A percentile compares a stretch with the other conserved stretches of the same genome.
phyloP scores from a whole-genome alignment of 2,113 vertebrate genomes.

The Carlito syrichta region DNA sequence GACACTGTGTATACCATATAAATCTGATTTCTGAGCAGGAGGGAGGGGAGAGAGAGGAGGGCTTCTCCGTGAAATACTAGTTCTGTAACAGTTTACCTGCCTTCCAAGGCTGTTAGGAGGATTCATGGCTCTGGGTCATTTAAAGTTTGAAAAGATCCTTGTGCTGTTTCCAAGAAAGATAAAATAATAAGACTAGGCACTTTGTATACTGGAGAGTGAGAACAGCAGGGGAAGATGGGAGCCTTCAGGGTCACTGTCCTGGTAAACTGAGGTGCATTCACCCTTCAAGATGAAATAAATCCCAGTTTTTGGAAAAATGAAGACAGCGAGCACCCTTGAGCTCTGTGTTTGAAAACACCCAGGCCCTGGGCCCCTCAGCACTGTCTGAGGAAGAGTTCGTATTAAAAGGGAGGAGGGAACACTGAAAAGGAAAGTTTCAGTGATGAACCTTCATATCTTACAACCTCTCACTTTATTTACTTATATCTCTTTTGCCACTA shows the following conservation, averaged over 20 bases:
- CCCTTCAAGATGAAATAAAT: neutral
- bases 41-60: slow-evolving; percentile 31
- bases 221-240: rapidly evolving
- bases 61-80: slow-evolving; percentile 55
- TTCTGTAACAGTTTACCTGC: slow-evolving; percentile 53
- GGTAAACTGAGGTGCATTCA: neutral
- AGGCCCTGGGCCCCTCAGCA: slow-evolving; percentile 59
- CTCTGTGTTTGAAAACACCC: slow-evolving; percentile 48
- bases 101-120: slow-evolving; percentile 60
- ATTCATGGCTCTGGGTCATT: slow-evolving; percentile 61
- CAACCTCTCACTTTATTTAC: slow-evolving; percentile 74
- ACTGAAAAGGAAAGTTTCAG: slow-evolving; percentile 47
- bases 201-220: neutral
- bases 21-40: slow-evolving; percentile 51
- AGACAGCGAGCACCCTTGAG: slow-evolving; percentile 43
- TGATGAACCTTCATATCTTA: slow-evolving; percentile 68
- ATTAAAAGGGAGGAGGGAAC: slow-evolving; percentile 60
- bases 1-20: slow-evolving; percentile 45
- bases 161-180: slow-evolving; percentile 43
- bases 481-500: slow-evolving; percentile 66
- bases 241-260: neutral
- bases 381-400: slow-evolving; percentile 57
- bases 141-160: slow-evolving; percentile 64
- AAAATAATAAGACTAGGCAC: slow-evolving; percentile 34
- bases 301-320: neutral